Percentiles rank a stretch among this genome's conserved stretches.
Evolutionary conservation across 2,797 vertebrate species (phyloP).

Genomic region (Oreonectes daqikongensis): DNA sequence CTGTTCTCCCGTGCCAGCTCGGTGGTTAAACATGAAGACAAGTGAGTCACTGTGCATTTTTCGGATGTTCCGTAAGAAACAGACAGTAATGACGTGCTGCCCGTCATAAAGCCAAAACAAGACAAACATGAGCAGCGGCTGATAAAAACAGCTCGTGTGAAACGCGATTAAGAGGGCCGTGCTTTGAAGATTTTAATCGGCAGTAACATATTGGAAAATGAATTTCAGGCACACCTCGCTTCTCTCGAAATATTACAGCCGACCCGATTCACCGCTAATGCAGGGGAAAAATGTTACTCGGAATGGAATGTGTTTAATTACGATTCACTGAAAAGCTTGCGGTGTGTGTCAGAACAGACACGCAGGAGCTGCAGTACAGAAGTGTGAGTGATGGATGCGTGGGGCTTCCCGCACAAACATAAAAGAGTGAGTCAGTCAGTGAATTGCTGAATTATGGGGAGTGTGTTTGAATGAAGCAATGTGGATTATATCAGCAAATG

Average conservation of each 20-base stretch:
- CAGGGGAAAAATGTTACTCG: background rate
- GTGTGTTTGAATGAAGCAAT: slow-evolving; percentile 17
- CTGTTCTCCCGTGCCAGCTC: slow-evolving; percentile 15
- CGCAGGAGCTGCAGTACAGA: slow-evolving; percentile 3
- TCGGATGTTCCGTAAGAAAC: slow-evolving; percentile 47
- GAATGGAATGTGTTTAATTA: slow-evolving; percentile 41
- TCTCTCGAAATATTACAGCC: slow-evolving; percentile 27
- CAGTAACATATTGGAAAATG: slow-evolving; percentile 41
- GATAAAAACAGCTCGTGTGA: background rate
- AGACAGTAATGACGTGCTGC: slow-evolving; percentile 54
- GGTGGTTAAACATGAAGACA: slow-evolving; percentile 49
- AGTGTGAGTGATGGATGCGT: slow-evolving; percentile 41
- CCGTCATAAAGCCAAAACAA: slow-evolving; percentile 50
- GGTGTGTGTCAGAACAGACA: slow-evolving; percentile 8
- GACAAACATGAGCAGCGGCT: background rate
- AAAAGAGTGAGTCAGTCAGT: slow-evolving; percentile 35
- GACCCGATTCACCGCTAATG: slow-evolving; percentile 37
- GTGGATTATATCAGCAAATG: slow-evolving; percentile 24
- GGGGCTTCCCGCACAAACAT: slow-evolving; percentile 43
- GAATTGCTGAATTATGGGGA: slow-evolving; percentile 22
- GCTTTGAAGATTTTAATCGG: slow-evolving; percentile 57
- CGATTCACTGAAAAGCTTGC: slow-evolving; percentile 9
- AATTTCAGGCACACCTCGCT: slow-evolving; percentile 29
- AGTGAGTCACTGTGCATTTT: slow-evolving; percentile 55
- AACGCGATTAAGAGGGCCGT: slow-evolving; percentile 25